Base-by-base conservation (phyloP, 2,113 vertebrate genomes). In the Lota lota region DNA sequence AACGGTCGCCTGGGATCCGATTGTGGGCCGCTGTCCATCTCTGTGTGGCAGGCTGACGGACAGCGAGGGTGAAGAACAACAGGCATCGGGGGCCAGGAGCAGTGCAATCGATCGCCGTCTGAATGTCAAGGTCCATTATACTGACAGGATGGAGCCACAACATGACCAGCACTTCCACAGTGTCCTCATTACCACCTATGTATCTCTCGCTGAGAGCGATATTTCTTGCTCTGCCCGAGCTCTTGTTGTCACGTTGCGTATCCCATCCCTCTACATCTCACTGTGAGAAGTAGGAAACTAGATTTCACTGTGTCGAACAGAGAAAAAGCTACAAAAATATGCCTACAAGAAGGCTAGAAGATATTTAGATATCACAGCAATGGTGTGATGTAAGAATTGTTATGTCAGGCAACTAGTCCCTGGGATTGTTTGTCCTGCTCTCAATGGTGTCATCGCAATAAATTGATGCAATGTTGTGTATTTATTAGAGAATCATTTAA, bases 121-220 rank as follows among this genome's bases (percentile, higher is more conserved):
- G 79, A 89, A 83, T 83, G 69, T 79, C 67, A 12, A 77, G 85
- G 79, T 89, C 84, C 79, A 81, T 87, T 88, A 86, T 76, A 71
- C 76, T 88, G 88, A 88, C 85, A 82, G 81, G 76, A 68, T 69
- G 1, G 75, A 84, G 85, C 78, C 75, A 75, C 76, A 77, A 77
- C 79, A 73, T 16, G 68, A 86, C 80, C 82, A 72, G 79, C 82
- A 76, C 80, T 83, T 77, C 74, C 61, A 68, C 74, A 65, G 77
- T 65, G 53, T 72, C 77, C 87, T 89, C 85, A 85, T 88, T 89
- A 86, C 87, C 74, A 84, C 73, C 82, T 75, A 79, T 78, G 74
- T 79, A 82, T 84, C 81, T 83, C 85, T 89, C 85, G 53, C 75
- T 79, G 73, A 75, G 88, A 80, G 82, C 78, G 80, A 83, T 82